A percentile compares a stretch with the other conserved stretches of the same genome.
phyloP scores from a whole-genome alignment of 2,888 invertebrate species.

The Sphaerophoria rueppellii region DNA sequence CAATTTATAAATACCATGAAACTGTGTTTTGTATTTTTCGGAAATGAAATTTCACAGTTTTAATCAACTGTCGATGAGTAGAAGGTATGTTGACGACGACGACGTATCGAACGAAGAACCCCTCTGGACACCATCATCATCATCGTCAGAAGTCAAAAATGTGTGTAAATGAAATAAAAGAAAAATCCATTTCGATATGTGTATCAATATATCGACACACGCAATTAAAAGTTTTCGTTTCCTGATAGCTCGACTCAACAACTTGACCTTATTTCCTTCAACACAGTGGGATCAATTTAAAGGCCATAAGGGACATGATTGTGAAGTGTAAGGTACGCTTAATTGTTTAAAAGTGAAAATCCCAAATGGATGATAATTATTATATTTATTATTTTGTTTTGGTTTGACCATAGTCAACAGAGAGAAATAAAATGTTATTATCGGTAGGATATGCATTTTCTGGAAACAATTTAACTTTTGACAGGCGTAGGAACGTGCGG shows the following conservation, averaged over 20 bases:
- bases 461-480: conserved; percentile 52
- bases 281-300: not conserved
- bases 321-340: not conserved
- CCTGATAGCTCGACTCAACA: conserved; percentile 3
- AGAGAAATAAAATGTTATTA: conserved; percentile 7
- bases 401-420: conserved; percentile 59
- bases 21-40: conserved; percentile 58
- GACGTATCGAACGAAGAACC: not conserved
- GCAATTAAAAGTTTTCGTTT: conserved; percentile 62
- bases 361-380: conserved; percentile 38
- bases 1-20: conserved; percentile 44
- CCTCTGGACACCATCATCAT: conserved; percentile 12
- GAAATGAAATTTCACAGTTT: conserved; percentile 67
- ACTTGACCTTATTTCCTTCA: conserved; percentile 27
- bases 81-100: not conserved
- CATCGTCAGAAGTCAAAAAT: conserved; percentile 37
- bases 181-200: conserved; percentile 11
- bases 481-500: conserved; percentile 67
- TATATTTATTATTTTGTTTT: not conserved
- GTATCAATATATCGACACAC: conserved; percentile 22
- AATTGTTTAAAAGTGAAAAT: conserved; percentile 41
- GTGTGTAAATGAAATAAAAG: not conserved
- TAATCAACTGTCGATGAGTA: conserved; percentile 33
- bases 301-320: not conserved
- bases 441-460: conserved; percentile 9